Evolutionary conservation across 2,113 vertebrate species (phyloP), one percentile per base, ranked within the genome.

Genomic region (Okapia johnstoni): DNA sequence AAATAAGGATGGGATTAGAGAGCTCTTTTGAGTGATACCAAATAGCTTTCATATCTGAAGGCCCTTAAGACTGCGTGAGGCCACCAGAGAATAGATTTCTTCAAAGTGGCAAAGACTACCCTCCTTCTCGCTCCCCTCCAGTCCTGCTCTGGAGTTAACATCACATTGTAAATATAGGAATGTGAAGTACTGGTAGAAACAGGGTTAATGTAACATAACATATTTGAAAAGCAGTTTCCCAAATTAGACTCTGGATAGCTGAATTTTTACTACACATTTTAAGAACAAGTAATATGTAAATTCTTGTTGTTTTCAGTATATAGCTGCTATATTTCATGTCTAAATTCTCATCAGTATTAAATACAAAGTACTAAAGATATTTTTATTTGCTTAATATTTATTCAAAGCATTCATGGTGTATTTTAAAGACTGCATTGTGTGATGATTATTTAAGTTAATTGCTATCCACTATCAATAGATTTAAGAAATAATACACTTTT

Each of bases 361-460:
- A 80, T 5, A 66, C 43, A 81, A 70, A 70, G 6, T 43, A 81
- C 36, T 92, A 90, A 88, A 79, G 4, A 9, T 60, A 81, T 83
- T 88, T 91, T 96, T 88, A 33, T 92, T 86, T 88, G 26, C 26
- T 86, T 77, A 83, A 48, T 94, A 30, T 90, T 84, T 70, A 54
- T 66, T 89, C n/a, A 60, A 66, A 26, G 16, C 30, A 92, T 25
- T 3, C 58, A 54, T 60, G n/a, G 50, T 70, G 0, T 73, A 33
- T 76, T 43, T 84, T 94, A 48, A 88, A 98, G 63, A 10, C 30
- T 88, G 28, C 28, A 84, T 19, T 88, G 14, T 84, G 52, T 88
- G 16, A 58, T 92, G 55, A 93, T 96, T 91, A 63, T 85, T 85
- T 58, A 95, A 93, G 55, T 80, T 91, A 85, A 88, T 73, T 66